These are phyloP conservation scores for Catalaphyllia jardinei DNA, from an alignment of 64 coral and sea anemone genomes.

Conservation along the genomic window DNA sequence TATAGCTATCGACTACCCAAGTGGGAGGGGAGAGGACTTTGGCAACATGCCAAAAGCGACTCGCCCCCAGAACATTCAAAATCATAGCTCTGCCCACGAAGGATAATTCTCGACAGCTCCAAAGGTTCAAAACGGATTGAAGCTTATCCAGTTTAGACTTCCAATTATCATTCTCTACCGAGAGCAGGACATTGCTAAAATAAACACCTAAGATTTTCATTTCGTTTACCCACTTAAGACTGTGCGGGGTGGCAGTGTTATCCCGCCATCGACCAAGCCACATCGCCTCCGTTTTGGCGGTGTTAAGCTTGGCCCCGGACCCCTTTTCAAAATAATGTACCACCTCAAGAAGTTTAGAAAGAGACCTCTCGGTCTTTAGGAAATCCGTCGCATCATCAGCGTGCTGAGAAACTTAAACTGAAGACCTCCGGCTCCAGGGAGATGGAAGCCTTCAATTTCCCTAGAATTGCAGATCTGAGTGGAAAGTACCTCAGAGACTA, in stretches of 20 bases:
- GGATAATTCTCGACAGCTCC: background rate
- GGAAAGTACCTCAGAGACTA: background rate
- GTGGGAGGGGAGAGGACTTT: background rate
- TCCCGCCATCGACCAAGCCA: too few relatives aligned
- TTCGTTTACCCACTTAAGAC: too few relatives aligned
- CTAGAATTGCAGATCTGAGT: background rate
- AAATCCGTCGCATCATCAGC: background rate
- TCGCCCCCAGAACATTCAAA: background rate
- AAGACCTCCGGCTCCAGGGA: background rate
- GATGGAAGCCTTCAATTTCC: background rate
- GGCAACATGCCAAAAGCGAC: background rate
- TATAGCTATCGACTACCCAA: background rate
- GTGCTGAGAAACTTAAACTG: background rate
- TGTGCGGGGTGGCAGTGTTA: too few relatives aligned
- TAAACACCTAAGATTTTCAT: background rate
- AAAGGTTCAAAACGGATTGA: background rate
- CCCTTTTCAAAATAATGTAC: too few relatives aligned
- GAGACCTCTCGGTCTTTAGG: background rate
- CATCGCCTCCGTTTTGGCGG: too few relatives aligned
- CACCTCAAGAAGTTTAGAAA: background rate
- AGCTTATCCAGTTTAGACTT: background rate
- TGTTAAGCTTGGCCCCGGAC: too few relatives aligned
- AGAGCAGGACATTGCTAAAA: background rate
- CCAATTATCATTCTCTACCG: conserved; percentile 21
- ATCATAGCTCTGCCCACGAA: background rate